A percentile compares a stretch with the other conserved stretches of the same genome.
These are phyloP conservation scores for Chascanopsetta lugubris DNA, from an alignment of 2,113 vertebrate genomes.

Conservation along the genomic window DNA sequence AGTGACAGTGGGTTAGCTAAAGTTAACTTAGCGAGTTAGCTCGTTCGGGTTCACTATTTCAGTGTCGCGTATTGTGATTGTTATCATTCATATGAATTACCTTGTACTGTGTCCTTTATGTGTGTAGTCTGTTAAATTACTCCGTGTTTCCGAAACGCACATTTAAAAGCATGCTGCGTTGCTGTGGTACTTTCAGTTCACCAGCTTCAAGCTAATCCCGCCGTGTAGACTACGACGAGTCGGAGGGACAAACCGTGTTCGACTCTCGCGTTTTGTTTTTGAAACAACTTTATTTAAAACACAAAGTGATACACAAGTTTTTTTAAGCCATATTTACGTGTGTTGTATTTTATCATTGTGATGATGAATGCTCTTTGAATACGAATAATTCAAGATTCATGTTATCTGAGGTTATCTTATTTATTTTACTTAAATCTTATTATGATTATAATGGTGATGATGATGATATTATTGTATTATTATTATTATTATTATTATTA, in stretches of 20 bases:
- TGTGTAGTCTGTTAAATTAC: accelerated
- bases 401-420: too few species aligned
- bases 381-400: too few species aligned
- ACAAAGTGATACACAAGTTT: not conserved
- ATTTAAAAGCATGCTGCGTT: not conserved
- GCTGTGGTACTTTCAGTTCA: slow-evolving; percentile 2
- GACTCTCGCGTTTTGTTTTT: not conserved
- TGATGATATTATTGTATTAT: too few species aligned
- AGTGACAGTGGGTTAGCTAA: not conserved
- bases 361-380: too few species aligned
- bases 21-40: slow-evolving; percentile 14
- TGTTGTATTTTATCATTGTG: not conserved
- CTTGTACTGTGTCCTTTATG: not conserved
- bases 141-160: not conserved
- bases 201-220: slow-evolving; percentile 38
- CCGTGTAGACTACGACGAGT: slow-evolving; percentile 49
- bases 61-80: not conserved
- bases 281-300: slow-evolving; percentile 1
- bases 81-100: slow-evolving; percentile 1
- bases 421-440: too few species aligned
- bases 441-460: too few species aligned
- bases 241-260: slow-evolving; percentile 45
- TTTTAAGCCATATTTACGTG: not conserved
- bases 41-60: not conserved
- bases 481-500: too few species aligned